These are phyloP conservation scores for Scortum barcoo DNA, from an alignment of 2,113 vertebrate genomes.

Conservation along the genomic window DNA sequence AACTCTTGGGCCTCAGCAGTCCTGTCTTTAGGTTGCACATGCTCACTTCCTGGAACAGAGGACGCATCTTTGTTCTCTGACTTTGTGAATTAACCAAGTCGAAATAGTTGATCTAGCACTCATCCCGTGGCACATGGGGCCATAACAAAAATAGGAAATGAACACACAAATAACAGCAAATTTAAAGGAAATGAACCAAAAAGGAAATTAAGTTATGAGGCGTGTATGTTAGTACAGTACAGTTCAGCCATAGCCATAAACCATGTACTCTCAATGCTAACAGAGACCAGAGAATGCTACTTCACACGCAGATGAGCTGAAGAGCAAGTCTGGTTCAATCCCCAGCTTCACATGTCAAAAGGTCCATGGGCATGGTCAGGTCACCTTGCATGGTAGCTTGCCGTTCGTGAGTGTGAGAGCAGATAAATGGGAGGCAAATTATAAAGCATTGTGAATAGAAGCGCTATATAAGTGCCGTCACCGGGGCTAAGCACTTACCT, in stretches of 20 bases:
- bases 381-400: not conserved
- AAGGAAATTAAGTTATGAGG: not conserved
- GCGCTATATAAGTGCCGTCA: no score
- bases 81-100: not conserved
- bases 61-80: slow-evolving; percentile 26
- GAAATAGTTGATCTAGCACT: slow-evolving; percentile 11
- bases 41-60: slow-evolving; percentile 29
- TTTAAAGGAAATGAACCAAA: not conserved
- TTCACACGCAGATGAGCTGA: no score
- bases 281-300: no score
- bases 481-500: no score
- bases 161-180: not conserved
- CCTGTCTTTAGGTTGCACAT: not conserved
- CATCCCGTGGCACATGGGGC: not conserved
- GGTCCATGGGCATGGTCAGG: not conserved
- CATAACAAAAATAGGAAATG: not conserved
- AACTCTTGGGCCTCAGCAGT: not conserved
- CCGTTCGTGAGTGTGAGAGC: not conserved
- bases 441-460: not conserved
- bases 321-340: no score
- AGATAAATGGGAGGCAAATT: not conserved
- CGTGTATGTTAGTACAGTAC: no score
- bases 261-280: no score
- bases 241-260: no score
- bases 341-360: not conserved